A percentile compares a stretch with the other conserved stretches of the same genome.
phyloP scores from a whole-genome alignment of 2,888 invertebrate genomes.

The Nomada fucata region DNA sequence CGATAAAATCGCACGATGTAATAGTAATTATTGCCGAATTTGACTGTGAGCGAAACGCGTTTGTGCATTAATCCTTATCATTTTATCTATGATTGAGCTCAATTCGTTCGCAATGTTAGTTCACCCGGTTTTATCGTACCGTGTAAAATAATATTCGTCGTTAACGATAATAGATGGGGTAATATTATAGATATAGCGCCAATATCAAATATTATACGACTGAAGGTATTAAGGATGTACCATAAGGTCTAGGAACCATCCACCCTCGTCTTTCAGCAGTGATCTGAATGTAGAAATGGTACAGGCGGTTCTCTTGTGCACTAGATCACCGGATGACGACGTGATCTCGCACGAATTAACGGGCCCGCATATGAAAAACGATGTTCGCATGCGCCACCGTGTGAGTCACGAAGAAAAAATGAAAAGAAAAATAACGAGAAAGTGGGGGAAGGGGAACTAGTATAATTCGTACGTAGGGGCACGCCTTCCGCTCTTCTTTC shows the following conservation, averaged over 20 bases:
- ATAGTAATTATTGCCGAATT: too few relatives aligned
- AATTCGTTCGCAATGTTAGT: too few relatives aligned
- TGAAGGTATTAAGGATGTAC: conserved; percentile 4
- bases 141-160: too few relatives aligned
- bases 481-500: conserved; percentile 71
- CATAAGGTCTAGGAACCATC: conserved; percentile 26
- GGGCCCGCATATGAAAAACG: conserved; percentile 73
- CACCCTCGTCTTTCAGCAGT: conserved; percentile 45
- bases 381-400: conserved; percentile 48
- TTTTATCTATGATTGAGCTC: too few relatives aligned
- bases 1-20: too few relatives aligned
- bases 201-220: not conserved
- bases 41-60: too few relatives aligned
- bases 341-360: conserved; percentile 81
- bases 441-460: conserved; percentile 42
- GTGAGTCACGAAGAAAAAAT: conserved; percentile 57
- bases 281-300: conserved; percentile 52
- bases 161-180: too few relatives aligned
- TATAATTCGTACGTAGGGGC: conserved; percentile 68
- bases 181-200: too few relatives aligned
- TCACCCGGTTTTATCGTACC: too few relatives aligned
- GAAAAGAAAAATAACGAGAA: conserved; percentile 52
- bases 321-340: conserved; percentile 63
- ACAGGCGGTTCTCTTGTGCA: conserved; percentile 59
- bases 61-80: too few relatives aligned